Conservation (phyloP, 2,113 vertebrate species). For the Aegithalos caudatus region DNA sequence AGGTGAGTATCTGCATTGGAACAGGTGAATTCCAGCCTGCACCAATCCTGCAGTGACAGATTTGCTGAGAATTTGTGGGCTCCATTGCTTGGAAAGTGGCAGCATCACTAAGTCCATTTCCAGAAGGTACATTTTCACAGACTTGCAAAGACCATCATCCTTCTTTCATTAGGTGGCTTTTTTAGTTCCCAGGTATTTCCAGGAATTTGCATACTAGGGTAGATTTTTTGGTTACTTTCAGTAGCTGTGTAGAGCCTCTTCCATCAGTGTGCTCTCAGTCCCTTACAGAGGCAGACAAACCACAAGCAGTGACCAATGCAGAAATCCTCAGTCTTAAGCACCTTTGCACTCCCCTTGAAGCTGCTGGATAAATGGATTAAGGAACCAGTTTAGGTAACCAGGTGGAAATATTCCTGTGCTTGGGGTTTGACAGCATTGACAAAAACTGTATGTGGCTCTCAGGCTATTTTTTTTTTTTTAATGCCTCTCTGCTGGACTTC, state of each 20-base stretch:
- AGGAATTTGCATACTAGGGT: background rate
- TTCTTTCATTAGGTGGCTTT: background rate
- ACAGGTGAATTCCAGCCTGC: background rate
- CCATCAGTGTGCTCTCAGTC: background rate
- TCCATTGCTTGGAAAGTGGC: background rate
- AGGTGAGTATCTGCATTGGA: background rate
- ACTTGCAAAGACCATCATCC: background rate
- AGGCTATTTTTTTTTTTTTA: background rate
- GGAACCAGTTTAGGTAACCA: background rate
- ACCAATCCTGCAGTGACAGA: background rate
- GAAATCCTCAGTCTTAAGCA: background rate
- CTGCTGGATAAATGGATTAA: background rate
- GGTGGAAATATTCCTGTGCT: background rate
- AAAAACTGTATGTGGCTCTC: background rate
- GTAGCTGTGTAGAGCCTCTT: background rate
- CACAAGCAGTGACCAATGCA: background rate
- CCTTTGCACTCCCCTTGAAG: background rate
- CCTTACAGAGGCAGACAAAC: background rate
- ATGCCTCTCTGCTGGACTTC: background rate
- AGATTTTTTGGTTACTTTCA: background rate
- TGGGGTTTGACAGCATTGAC: background rate
- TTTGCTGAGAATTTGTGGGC: background rate
- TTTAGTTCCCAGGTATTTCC: background rate
- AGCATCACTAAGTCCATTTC: background rate
- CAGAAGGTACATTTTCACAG: background rate